These are phyloP conservation scores for Drosophila hydei DNA, from an alignment of 1,140 invertebrate species.

Conservation along the genomic window DNA sequence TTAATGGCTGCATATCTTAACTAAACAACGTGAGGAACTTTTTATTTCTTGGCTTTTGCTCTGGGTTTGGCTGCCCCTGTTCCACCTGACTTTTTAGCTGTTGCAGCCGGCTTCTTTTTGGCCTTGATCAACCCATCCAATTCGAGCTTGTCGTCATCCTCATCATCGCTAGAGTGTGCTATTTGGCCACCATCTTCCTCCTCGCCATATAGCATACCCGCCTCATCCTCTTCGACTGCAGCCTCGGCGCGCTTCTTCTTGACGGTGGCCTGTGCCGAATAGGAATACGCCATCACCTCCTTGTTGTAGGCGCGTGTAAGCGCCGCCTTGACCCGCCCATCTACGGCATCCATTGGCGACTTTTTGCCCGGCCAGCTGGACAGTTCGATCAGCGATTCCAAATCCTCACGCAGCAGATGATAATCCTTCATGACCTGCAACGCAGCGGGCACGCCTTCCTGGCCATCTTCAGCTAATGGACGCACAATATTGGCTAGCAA, in stretches of 20 bases:
- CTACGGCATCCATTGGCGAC: slow-evolving; percentile 90
- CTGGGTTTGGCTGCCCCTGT: slow-evolving; percentile 55
- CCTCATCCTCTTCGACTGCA: slow-evolving; percentile 66
- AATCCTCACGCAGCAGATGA: slow-evolving; percentile 94
- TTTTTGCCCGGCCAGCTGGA: slow-evolving; percentile 92
- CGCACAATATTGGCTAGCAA: slow-evolving; percentile 89
- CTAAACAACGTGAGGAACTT: slow-evolving; percentile 12
- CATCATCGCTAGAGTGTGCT: slow-evolving; percentile 83
- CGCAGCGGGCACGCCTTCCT: slow-evolving; percentile 90
- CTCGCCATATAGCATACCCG: slow-evolving; percentile 49
- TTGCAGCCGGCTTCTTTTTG: slow-evolving; percentile 65
- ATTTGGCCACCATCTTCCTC: slow-evolving; percentile 78
- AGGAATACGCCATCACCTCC: slow-evolving; percentile 88
- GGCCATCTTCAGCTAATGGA: slow-evolving; percentile 89
- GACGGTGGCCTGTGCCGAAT: slow-evolving; percentile 86
- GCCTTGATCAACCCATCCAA: slow-evolving; percentile 91
- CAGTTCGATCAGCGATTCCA: slow-evolving; percentile 94
- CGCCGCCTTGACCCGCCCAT: slow-evolving; percentile 95
- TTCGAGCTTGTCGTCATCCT: slow-evolving; percentile 88
- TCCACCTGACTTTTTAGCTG: slow-evolving; percentile 49
- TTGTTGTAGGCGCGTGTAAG: slow-evolving; percentile 97
- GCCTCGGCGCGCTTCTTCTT: slow-evolving; percentile 86
- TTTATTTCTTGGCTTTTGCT: slow-evolving; percentile 62
- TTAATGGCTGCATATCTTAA: slow-evolving; percentile 15
- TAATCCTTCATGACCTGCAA: slow-evolving; percentile 92